phyloP scores from a whole-genome alignment of 1,140 invertebrate genomes.

The Bombus huntii region DNA sequence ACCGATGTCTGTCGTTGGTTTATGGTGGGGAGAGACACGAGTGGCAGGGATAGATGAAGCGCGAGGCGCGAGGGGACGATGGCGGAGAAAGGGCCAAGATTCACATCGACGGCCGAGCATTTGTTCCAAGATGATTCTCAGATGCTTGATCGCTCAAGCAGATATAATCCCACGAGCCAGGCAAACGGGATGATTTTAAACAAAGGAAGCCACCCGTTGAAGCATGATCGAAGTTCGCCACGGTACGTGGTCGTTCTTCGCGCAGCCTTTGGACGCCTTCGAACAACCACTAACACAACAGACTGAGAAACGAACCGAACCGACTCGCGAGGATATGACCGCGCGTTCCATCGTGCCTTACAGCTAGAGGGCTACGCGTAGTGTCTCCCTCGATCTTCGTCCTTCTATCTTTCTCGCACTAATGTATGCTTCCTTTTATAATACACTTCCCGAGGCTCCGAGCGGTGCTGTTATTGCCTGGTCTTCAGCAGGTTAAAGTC shows the following conservation, averaged over 20 bases:
- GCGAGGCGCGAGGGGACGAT: neutral
- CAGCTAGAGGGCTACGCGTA: neutral
- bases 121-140: slow-evolving; percentile 72
- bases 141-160: slow-evolving; percentile 74
- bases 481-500: neutral
- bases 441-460: neutral
- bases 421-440: neutral
- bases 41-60: neutral
- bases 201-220: slow-evolving; percentile 77
- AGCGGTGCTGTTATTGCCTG: neutral
- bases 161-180: slow-evolving; percentile 72
- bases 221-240: slow-evolving; percentile 77
- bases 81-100: slow-evolving; percentile 58
- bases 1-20: neutral
- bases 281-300: slow-evolving; percentile 37
- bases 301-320: neutral
- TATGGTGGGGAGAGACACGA: neutral
- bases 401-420: too few relatives aligned
- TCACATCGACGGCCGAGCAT: slow-evolving; percentile 63
- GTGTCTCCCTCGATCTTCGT: neutral
- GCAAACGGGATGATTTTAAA: slow-evolving; percentile 76
- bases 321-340: neutral
- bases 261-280: slow-evolving; percentile 65
- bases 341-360: neutral
- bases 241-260: slow-evolving; percentile 72